These are phyloP conservation scores for Callyntrura guangdongensis DNA, from an alignment of 2,888 invertebrate genomes.

Conservation along the genomic window DNA sequence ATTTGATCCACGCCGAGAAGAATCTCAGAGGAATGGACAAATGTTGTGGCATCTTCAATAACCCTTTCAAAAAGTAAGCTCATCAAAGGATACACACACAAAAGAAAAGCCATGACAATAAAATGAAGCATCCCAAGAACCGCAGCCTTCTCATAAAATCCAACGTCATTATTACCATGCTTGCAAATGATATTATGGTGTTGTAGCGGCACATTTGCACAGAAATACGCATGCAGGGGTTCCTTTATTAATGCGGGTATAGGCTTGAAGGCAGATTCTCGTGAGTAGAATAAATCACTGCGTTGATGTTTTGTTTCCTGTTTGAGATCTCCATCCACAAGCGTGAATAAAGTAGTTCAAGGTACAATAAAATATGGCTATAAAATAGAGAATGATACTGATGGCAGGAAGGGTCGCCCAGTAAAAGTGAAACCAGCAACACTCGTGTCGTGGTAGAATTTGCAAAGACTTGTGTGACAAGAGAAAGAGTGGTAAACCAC, in stretches of 20 bases:
- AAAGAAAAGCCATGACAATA: not conserved
- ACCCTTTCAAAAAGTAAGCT: conserved; percentile 80
- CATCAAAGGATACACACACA: not conserved
- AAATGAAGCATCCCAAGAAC: not conserved
- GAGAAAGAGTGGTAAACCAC: conserved; percentile 3
- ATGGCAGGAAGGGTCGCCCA: not conserved
- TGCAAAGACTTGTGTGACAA: too few species aligned
- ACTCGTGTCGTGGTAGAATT: too few species aligned
- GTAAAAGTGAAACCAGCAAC: too few species aligned
- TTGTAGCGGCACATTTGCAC: too few species aligned
- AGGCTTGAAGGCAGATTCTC: not conserved
- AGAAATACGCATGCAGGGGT: too few species aligned
- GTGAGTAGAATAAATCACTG: conserved; percentile 37
- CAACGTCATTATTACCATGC: not conserved
- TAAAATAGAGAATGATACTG: not conserved
- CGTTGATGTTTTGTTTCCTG: not conserved
- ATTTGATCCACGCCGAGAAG: conserved; percentile 74
- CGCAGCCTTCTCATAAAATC: not conserved
- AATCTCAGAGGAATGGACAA: conserved; percentile 79
- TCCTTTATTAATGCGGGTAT: too few species aligned
- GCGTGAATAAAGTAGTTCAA: not conserved
- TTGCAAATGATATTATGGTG: too few species aligned
- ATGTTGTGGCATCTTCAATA: conserved; percentile 77
- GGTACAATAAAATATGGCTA: not conserved
- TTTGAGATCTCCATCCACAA: not conserved